Conservation (phyloP, 2,797 vertebrate species). For the Peromyscus melanophrys region DNA sequence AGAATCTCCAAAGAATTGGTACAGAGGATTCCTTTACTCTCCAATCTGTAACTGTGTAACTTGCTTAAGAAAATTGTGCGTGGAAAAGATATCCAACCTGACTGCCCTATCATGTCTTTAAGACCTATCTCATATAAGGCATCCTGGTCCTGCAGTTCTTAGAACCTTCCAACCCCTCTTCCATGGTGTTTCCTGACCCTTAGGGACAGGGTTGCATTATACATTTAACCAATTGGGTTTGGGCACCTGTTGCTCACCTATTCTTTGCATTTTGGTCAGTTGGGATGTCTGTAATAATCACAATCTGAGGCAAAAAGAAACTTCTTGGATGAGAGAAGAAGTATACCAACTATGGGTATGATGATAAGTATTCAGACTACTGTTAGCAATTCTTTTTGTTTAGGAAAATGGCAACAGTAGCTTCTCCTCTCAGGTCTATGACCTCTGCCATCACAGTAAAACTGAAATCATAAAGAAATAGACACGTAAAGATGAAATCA, state of each 20-base stretch:
- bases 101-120: not conserved
- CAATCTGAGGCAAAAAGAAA: not conserved
- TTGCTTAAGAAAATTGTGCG: conserved; percentile 16
- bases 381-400: not conserved
- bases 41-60: not conserved
- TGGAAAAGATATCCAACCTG: not conserved
- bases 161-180: no score
- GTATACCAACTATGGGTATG: not conserved
- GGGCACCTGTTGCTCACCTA: no score
- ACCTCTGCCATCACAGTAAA: not conserved
- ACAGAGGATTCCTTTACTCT: not conserved
- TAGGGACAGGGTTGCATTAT: no score
- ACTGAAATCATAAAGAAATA: not conserved
- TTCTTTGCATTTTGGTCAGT: not conserved
- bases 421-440: not conserved
- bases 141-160: not conserved
- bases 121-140: no score
- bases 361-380: no score
- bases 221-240: no score
- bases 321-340: no score
- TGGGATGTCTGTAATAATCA: not conserved
- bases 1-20: not conserved
- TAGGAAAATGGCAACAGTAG: not conserved
- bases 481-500: not conserved
- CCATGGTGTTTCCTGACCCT: not conserved